Evolutionary conservation across 2,888 invertebrate species (phyloP), one percentile per base, ranked within the genome.

Genomic region (Hemithea aestivaria): DNA sequence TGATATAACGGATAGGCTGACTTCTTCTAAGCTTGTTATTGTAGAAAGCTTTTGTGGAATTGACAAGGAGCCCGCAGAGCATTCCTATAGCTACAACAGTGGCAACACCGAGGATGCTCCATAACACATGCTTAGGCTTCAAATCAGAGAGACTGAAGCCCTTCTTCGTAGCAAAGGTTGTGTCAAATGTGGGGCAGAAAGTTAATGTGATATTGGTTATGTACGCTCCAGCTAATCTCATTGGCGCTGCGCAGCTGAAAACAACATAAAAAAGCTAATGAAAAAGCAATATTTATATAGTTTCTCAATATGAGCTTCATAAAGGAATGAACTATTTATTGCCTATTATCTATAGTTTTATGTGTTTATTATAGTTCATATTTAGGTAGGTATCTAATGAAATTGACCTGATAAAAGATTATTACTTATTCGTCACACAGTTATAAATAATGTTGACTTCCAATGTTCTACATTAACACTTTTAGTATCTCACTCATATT

Each of bases 171-270:
- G 62, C 51, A 61, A 66, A 73, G 51, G 77, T 72, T 20, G 62
- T 69, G 38, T 83, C 80, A 55, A 83, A 70, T 30, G 71, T 74
- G 7, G 85, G 84, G 40, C 85, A 85, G 56, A 70, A 78, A 21
- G 74, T 66, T 22, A 76, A 40, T 38, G 78, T 73, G 37, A 87
- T 73, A 37, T 87, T 81, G 36, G 84, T 85, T 20, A 87, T 62
- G 40, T 72, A 73, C 20, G 66, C 63, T 38, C 87, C 87, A 52
- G 73, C 73, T 38, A 81, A 45, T 54, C 66, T 72, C 72, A 84
- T 76, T 27, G 88, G 88, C 27, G 84, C 80, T 37, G 80, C 75
- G 66, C 88, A 88, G 48, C 87, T 88, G 73, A 51, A 77, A 79
- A 51, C 42, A 16, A 16, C 16, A 16, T 16, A 16, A 16, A 16